phyloP scores from a whole-genome alignment of 2,113 vertebrate species.

The Oxyruncus cristatus region DNA sequence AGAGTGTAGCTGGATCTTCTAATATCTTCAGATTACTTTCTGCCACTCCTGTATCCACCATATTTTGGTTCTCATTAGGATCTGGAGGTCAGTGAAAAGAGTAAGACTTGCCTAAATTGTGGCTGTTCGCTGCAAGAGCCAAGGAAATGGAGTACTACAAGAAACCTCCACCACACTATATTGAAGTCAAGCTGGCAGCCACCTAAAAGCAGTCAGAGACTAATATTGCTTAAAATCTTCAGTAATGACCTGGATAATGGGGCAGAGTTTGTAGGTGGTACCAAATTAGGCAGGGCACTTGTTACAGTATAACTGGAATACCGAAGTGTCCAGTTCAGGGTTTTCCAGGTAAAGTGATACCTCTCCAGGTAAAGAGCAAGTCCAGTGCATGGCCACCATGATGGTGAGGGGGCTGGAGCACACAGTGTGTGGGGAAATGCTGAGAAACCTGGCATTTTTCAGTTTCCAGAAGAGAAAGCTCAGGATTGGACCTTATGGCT shows the following conservation, averaged over 20 bases:
- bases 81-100: background rate
- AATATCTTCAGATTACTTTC: background rate
- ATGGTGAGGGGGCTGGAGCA: background rate
- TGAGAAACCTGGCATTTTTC: background rate
- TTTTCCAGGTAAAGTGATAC: background rate
- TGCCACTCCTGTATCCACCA: background rate
- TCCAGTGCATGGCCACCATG: background rate
- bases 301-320: background rate
- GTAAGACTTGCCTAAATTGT: background rate
- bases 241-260: background rate
- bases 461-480: background rate
- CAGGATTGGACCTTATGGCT: background rate
- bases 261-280: background rate
- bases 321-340: background rate
- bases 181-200: background rate
- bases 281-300: background rate
- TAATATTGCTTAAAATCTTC: background rate
- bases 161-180: background rate
- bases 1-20: background rate
- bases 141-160: background rate
- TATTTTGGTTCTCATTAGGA: background rate
- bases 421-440: background rate
- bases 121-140: background rate
- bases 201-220: background rate
- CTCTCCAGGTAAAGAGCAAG: background rate